Base-by-base conservation (phyloP, 2,113 vertebrate species). In the Ploceus nigricollis region DNA sequence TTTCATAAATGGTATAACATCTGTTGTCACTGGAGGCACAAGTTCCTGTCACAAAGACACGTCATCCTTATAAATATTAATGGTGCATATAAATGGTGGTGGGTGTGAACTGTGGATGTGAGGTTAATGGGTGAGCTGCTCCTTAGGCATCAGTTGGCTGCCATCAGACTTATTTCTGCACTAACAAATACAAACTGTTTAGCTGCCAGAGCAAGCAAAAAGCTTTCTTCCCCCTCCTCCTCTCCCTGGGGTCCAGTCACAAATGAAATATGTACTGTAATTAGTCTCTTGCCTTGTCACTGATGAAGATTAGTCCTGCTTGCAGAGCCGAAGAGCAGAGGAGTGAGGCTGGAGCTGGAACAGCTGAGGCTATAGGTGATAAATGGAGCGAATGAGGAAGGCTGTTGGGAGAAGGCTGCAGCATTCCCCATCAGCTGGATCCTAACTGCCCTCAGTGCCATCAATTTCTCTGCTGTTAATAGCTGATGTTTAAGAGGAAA, bases 41-140 rank as follows among this genome's bases (percentile, higher is more conserved):
- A 93, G 92, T 81, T 96, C 47, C 86, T 90, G 68, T 91, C 87
- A 94, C 70, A 94, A 68, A 94, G 85, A 70, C 47, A 37, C 60
- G 48, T 94, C 93, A 94, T 30, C 82, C 90, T 93, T 57, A 95
- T 96, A 86, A 96, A 96, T 97, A 96, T 96, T 93, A 94, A 95
- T 90, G 61, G 68, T 66, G 90, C 79, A 64, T 56, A 10, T 58
- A 71, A 87, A 92, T 68, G 44, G 85, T 48, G 60, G 71, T 94
- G 92, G 64, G 82, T 71, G 87, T 77, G 86, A 91, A 7, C 75
- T 65, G 89, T 2, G 83, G 44, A 56, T 94, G 80, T n/a, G 58
- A 54, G 90, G 87, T 88, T 93, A 92, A 86, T 33, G 92, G 90
- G 39, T 37, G 61, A 90, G 40, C 81, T 33, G 64, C 87, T 96